These are phyloP conservation scores for Ictalurus furcatus DNA, from an alignment of 2,113 vertebrate genomes.

Conservation along the genomic window DNA sequence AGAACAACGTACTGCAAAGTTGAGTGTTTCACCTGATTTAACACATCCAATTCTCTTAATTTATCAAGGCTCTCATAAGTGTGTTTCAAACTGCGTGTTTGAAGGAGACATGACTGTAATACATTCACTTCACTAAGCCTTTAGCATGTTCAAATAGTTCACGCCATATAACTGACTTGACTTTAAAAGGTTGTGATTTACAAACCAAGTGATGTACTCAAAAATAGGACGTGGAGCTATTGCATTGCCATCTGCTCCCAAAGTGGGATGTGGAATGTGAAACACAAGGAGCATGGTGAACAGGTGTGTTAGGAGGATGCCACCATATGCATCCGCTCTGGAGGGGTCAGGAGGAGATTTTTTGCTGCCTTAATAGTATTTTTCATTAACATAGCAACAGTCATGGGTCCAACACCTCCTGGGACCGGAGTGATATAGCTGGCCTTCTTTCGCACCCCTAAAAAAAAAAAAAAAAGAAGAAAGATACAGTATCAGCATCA, in stretches of 20 bases:
- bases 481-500: neutral
- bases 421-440: slow-evolving; percentile 95
- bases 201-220: slow-evolving; percentile 17
- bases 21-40: neutral
- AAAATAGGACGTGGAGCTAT: slow-evolving; percentile 60
- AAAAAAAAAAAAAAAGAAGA: neutral
- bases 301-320: slow-evolving; percentile 65
- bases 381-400: slow-evolving; percentile 98
- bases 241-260: slow-evolving; percentile 68
- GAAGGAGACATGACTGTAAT: neutral
- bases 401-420: slow-evolving; percentile 96
- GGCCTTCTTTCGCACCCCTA: slow-evolving; percentile 90
- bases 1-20: neutral
- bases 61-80: neutral
- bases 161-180: neutral
- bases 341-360: slow-evolving; percentile 77
- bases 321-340: slow-evolving; percentile 75
- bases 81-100: neutral
- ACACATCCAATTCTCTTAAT: neutral
- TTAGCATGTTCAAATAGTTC: neutral
- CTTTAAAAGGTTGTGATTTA: neutral
- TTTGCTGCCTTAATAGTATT: slow-evolving; percentile 96
- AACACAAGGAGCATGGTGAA: slow-evolving; percentile 50
- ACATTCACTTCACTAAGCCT: slow-evolving; percentile 25
- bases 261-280: slow-evolving; percentile 65